These are phyloP conservation scores for Napeogenes sylphis DNA, from an alignment of 2,888 invertebrate genomes.

Conservation along the genomic window DNA sequence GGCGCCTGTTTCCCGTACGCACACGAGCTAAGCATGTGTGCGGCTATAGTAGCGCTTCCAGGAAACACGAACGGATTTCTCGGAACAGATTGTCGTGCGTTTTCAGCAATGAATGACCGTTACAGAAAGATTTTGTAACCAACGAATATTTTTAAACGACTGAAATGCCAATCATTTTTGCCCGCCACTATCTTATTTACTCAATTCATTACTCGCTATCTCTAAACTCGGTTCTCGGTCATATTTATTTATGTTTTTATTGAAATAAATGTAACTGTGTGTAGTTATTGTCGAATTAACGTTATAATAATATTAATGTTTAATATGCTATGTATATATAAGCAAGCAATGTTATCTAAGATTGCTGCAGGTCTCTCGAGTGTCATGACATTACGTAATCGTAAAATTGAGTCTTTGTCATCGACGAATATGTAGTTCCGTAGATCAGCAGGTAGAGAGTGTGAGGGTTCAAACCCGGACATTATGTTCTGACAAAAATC, in stretches of 20 bases:
- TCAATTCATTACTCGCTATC: slow-evolving; percentile 8
- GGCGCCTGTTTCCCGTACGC: slow-evolving; percentile 53
- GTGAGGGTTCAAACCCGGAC: slow-evolving; percentile 32
- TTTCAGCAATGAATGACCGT: slow-evolving; percentile 69
- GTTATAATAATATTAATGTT: background rate
- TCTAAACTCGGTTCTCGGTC: slow-evolving; percentile 10
- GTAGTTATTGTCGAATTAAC: too few relatives aligned
- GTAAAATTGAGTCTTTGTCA: slow-evolving; percentile 26
- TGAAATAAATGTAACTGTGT: too few relatives aligned
- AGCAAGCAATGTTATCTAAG: too few relatives aligned
- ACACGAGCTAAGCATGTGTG: slow-evolving; percentile 53
- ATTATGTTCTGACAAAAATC: slow-evolving; percentile 13
- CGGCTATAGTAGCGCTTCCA: slow-evolving; percentile 71
- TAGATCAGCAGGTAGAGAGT: slow-evolving; percentile 30
- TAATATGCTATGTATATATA: too few relatives aligned
- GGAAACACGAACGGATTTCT: slow-evolving; percentile 74
- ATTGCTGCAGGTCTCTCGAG: too few relatives aligned
- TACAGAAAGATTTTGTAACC: slow-evolving; percentile 42
- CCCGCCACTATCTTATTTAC: slow-evolving; percentile 26
- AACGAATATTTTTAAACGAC: slow-evolving; percentile 25
- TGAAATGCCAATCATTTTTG: slow-evolving; percentile 21
- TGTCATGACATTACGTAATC: slow-evolving; percentile 8
- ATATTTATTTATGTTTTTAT: background rate
- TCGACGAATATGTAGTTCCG: slow-evolving; percentile 31
- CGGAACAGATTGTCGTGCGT: slow-evolving; percentile 66